Evolutionary conservation across 1,140 invertebrate species (phyloP), one percentile per base, ranked within the genome.

Genomic region (Pogonognathellus flavescens): DNA sequence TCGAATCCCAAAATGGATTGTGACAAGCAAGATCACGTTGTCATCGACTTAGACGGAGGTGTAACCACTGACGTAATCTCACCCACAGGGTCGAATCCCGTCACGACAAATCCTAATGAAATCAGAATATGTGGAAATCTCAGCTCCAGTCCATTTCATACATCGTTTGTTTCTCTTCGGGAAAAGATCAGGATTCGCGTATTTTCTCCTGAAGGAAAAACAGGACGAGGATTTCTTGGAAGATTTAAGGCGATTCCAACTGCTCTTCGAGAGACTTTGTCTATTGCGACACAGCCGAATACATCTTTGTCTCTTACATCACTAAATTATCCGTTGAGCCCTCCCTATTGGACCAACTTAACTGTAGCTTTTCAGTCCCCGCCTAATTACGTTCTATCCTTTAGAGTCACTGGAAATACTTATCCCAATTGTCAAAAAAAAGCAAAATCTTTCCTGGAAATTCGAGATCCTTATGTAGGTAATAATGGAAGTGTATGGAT

Each of bases 401-500:
- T 88, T 22, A 76, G 82, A 31, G 41, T 88, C 22, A 18, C 16
- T 6, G 88, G 88, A 53, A 86, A 22, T 53, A 20, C 52, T 49
- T 55, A 20, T 20, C 81, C 81, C 5, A 86, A 86, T 18, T 88
- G 86, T 87, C 86, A 88, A n/a, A 49, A 80, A n/a, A 88, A 22
- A 22, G 70, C 76, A 70, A 84, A 91, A 90, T 80, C 91, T 90
- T 9, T 90, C 84, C 91, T 94, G n/a, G 92, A 93, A 90, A 92
- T 93, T 14, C 92, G 91, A 84, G 94, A 95, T 89, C 93, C 92
- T 84, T 94, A 94, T 89, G 93, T 93, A 0, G 93, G 94, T 85
- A 90, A 90, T 80, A 94, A 94, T 90, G 94, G 94, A 14, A 94
- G 93, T 0, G 90, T 91, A 57, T 94, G 93, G 93, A 91, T 91